Conservation (phyloP, 2,113 vertebrate species). For the Callopanchax toddi region DNA sequence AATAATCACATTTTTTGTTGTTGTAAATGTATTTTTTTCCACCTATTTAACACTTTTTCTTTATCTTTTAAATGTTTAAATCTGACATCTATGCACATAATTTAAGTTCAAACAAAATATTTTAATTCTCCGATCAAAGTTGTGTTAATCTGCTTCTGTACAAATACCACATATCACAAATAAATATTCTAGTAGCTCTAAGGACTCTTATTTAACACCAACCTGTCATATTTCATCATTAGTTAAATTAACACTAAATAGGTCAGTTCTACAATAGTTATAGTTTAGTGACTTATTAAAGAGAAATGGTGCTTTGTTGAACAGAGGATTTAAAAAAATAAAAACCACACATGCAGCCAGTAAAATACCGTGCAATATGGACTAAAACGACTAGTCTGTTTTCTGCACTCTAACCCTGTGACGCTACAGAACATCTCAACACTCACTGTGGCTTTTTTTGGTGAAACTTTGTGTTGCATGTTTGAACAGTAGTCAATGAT, state of each 20-base stretch:
- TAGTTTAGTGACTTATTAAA: constrained; percentile 12
- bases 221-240: constrained; percentile 17
- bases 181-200: too few species aligned
- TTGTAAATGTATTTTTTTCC: too few species aligned
- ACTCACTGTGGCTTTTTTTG: constrained; percentile 2
- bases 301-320: constrained; percentile 33
- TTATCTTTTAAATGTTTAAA: not conserved
- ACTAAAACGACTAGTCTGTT: constrained; percentile 8
- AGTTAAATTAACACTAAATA: constrained; percentile 2
- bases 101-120: not conserved
- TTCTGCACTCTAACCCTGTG: not conserved
- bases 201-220: constrained; percentile 53
- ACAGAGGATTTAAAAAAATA: not conserved
- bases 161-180: not conserved
- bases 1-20: too few species aligned
- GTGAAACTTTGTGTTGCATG: constrained; percentile 25
- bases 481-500: constrained; percentile 2
- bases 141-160: not conserved
- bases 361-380: constrained; percentile 60
- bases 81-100: too few species aligned
- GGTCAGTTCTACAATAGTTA: constrained; percentile 17
- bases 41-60: too few species aligned
- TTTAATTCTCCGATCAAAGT: not conserved
- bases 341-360: constrained; percentile 17
- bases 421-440: constrained; percentile 7